Conservation (phyloP, 2,113 vertebrate species). For the Isurus oxyrinchus region DNA sequence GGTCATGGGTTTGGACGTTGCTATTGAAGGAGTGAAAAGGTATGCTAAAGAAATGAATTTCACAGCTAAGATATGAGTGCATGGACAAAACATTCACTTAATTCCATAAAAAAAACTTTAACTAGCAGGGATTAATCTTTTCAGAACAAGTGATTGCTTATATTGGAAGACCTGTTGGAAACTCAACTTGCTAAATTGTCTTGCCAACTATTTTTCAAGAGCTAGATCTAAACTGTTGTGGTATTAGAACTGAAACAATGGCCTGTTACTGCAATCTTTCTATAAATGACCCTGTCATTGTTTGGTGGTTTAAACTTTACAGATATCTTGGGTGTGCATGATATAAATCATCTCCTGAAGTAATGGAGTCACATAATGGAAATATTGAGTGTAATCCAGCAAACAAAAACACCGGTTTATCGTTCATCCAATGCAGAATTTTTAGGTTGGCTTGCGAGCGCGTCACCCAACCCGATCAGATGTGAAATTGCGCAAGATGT, state of each 20-base stretch:
- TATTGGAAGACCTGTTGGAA: not conserved
- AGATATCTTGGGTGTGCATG: not conserved
- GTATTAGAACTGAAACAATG: not conserved
- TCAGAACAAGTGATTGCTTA: not conserved
- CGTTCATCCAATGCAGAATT: not conserved
- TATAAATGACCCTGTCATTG: not conserved
- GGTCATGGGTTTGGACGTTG: no score
- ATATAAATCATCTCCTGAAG: not conserved
- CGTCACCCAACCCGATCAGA: no score
- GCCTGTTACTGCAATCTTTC: not conserved
- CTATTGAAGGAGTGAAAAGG: no score
- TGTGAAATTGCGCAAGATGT: no score
- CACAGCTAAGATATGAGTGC: not conserved
- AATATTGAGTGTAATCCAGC: not conserved
- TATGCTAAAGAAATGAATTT: no score
- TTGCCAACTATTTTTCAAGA: not conserved
- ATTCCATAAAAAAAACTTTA: not conserved
- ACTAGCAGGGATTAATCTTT: not conserved
- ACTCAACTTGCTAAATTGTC: not conserved
- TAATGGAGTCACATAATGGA: not conserved
- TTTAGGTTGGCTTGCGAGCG: no score
- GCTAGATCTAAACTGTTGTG: not conserved
- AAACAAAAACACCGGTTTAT: not conserved
- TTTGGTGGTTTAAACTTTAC: not conserved
- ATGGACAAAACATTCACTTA: not conserved